phyloP scores from a whole-genome alignment of 2,113 vertebrate genomes.

The Melanocharis versteri region DNA sequence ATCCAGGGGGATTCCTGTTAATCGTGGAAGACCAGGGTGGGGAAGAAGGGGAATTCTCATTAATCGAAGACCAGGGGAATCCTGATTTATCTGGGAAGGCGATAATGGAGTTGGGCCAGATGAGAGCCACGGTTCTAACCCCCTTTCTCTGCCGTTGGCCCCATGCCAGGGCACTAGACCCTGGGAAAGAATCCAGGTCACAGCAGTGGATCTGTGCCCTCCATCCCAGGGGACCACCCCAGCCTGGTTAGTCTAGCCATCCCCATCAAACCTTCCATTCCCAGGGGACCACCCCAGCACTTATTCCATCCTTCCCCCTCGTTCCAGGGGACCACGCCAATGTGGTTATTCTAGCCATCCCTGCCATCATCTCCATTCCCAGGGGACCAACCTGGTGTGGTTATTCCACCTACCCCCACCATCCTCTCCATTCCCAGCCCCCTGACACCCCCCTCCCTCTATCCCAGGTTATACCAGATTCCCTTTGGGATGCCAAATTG shows the following conservation, averaged over 20 bases:
- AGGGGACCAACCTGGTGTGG: no score
- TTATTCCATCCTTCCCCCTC: no score
- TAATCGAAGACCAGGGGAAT: not conserved
- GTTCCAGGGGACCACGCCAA: not conserved
- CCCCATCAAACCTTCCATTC: not conserved
- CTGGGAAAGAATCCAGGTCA: not conserved
- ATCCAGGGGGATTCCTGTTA: not conserved
- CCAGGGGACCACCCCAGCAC: not conserved
- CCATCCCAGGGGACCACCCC: not conserved
- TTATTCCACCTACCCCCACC: not conserved
- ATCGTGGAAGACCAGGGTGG: rapidly evolving
- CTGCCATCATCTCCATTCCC: not conserved
- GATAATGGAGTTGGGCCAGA: not conserved
- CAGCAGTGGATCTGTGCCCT: rapidly evolving
- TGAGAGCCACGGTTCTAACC: rapidly evolving
- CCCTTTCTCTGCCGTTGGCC: not conserved
- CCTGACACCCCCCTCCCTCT: not conserved
- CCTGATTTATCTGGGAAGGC: not conserved
- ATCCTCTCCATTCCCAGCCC: not conserved
- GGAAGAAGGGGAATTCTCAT: not conserved
- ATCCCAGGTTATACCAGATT: conserved; percentile 78
- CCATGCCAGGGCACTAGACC: no score
- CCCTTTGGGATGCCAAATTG: conserved; percentile 79
- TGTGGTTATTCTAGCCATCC: not conserved
- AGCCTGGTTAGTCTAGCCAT: not conserved